Base-by-base conservation (phyloP, 1,140 invertebrate genomes). In the Homarus americanus region DNA sequence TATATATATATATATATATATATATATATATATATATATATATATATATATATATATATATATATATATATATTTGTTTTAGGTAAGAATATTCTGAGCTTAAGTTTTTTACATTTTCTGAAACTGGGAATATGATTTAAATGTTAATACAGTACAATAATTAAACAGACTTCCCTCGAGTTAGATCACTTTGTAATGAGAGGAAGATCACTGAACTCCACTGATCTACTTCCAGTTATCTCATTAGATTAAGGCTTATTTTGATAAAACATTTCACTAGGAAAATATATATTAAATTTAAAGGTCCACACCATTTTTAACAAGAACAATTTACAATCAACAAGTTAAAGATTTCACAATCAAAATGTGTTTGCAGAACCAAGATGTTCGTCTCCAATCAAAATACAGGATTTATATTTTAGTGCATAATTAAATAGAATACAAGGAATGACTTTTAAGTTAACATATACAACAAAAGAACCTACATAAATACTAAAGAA, bases 1-100 rank as follows among this genome's bases (percentile, higher is more conserved):
- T 82, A 58, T 49, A 58, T 82, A 82, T 49, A 58, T 82, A 82
- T 49, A 58, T 82, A 82, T 49, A 49, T 82, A 58, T 49, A 82
- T 58, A 82, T 49, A 58, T n/a, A 82, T 49, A 82, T 82, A 58
- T 53, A 82, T 53, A 78, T 38, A 78, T 78, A 78, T 38, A 78
- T 78, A 36, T 3, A 36, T 78, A n/a, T n/a, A 80, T 41, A 49
- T 80, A 80, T 53, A 32, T 28, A 28, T 80, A 80, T 58, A 80
- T 53, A 80, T 32, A 79, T 79, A 79, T 79, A 53, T 80, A 53
- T 80, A 73, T 36, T 5, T 73, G 17, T 34, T 34, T 73, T 73
- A 32, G 32, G 72, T 73, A 73, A 17, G 72, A 34, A n/a, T 73
- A 17, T 58, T 12, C n/a, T 2, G 41, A 24, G 5, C 38, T 32